phyloP scores from a whole-genome alignment of 1,140 invertebrate species.

The Ptiloglossa arizonensis region DNA sequence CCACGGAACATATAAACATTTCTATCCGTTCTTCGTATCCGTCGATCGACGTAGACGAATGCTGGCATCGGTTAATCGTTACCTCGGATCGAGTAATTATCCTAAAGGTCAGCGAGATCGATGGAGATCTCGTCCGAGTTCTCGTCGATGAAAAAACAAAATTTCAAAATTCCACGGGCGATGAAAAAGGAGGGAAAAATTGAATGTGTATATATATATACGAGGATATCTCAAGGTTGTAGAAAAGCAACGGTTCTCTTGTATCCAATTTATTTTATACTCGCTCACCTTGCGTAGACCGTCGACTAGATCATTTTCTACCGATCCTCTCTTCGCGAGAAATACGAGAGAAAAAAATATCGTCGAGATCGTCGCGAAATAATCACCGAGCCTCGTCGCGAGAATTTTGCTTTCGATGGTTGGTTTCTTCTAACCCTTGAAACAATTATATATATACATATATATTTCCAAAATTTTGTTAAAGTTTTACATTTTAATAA shows the following conservation, averaged over 20 bases:
- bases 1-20: too few relatives aligned
- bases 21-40: too few relatives aligned
- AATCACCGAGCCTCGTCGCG: neutral
- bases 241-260: conserved; percentile 22
- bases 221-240: too few relatives aligned
- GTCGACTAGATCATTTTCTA: conserved; percentile 36
- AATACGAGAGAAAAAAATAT: conserved; percentile 14
- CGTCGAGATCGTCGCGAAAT: conserved; percentile 1
- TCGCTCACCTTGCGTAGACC: conserved; percentile 20
- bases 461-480: neutral
- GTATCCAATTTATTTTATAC: conserved; percentile 31
- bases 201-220: too few relatives aligned
- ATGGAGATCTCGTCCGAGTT: conserved; percentile 18
- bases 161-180: neutral
- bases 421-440: too few relatives aligned
- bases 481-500: neutral
- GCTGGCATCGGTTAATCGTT: neutral
- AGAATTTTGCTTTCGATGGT: neutral
- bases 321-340: conserved; percentile 30
- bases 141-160: neutral
- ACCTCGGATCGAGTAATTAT: neutral
- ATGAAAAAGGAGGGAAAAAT: neutral
- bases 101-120: conserved; percentile 7
- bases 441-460: neutral
- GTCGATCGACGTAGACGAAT: neutral